phyloP scores from a whole-genome alignment of 2,888 invertebrate genomes.

The Hermaeophaga mercurialis region DNA sequence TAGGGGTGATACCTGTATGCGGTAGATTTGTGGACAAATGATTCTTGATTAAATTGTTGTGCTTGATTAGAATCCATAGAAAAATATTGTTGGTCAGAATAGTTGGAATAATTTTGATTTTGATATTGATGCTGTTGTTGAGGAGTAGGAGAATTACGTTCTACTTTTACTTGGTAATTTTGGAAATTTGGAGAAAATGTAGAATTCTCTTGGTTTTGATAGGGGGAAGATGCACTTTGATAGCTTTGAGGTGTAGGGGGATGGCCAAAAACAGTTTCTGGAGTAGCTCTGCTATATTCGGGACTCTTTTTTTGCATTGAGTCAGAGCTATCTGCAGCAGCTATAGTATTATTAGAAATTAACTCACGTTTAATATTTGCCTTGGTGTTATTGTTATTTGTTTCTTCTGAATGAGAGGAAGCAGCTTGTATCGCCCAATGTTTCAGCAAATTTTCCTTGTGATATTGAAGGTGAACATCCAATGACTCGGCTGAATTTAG shows the following conservation, averaged over 20 bases:
- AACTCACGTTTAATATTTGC: slow-evolving; percentile 62
- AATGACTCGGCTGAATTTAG: slow-evolving; percentile 78
- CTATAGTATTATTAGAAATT: slow-evolving; percentile 61
- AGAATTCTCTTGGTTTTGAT: slow-evolving; percentile 65
- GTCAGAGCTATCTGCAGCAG: slow-evolving; percentile 79
- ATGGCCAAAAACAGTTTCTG: slow-evolving; percentile 66
- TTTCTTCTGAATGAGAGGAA: slow-evolving; percentile 57
- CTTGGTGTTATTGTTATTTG: slow-evolving; percentile 65
- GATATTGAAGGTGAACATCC: slow-evolving; percentile 78
- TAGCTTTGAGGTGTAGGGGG: slow-evolving; percentile 71
- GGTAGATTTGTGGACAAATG: slow-evolving; percentile 51
- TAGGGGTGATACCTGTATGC: slow-evolving; percentile 57
- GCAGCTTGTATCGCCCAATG: slow-evolving; percentile 71
- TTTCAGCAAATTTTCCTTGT: slow-evolving; percentile 75
- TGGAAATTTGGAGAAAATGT: slow-evolving; percentile 60
- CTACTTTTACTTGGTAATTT: slow-evolving; percentile 52
- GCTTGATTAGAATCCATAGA: slow-evolving; percentile 51
- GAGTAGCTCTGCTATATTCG: slow-evolving; percentile 62
- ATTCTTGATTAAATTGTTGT: slow-evolving; percentile 51
- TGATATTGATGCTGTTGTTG: slow-evolving; percentile 42
- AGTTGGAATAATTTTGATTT: slow-evolving; percentile 40
- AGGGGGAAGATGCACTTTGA: slow-evolving; percentile 70
- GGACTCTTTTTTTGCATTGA: slow-evolving; percentile 68
- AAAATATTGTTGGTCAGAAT: slow-evolving; percentile 48
- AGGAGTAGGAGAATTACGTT: slow-evolving; percentile 59